These are phyloP conservation scores for Abrostola tripartita DNA, from an alignment of 2,888 invertebrate species.

Conservation along the genomic window DNA sequence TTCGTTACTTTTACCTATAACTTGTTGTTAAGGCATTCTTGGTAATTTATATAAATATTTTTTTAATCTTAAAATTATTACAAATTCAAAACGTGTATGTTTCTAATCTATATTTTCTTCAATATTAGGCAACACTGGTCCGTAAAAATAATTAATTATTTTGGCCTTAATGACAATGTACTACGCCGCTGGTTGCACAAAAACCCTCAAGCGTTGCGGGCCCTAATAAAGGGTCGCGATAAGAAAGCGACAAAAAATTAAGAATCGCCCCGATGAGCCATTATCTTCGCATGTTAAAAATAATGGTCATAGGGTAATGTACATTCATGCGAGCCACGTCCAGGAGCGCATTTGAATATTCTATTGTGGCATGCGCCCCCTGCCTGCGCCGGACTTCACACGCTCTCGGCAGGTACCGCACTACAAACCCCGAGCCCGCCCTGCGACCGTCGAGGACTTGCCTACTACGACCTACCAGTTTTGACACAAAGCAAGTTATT, in stretches of 20 bases:
- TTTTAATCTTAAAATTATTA: background rate
- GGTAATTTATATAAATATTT: constrained; percentile 20
- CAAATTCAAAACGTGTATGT: background rate
- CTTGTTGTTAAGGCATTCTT: constrained; percentile 26
- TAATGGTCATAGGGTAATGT: constrained; percentile 87
- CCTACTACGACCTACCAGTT: constrained; percentile 49
- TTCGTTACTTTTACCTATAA: constrained; percentile 33
- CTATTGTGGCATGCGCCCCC: constrained; percentile 74
- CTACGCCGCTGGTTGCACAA: constrained; percentile 74
- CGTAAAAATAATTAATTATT: constrained; percentile 63
- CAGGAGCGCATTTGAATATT: constrained; percentile 87
- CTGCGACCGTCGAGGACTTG: constrained; percentile 46
- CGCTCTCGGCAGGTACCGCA: constrained; percentile 76
- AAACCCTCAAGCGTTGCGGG: constrained; percentile 84
- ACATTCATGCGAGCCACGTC: constrained; percentile 86
- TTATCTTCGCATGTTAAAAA: constrained; percentile 88
- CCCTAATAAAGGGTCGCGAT: constrained; percentile 81
- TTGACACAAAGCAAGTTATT: constrained; percentile 44
- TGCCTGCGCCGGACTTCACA: constrained; percentile 86
- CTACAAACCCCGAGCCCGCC: constrained; percentile 56
- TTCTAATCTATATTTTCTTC: background rate
- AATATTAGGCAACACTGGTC: constrained; percentile 13
- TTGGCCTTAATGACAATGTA: constrained; percentile 81
- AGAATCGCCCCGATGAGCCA: constrained; percentile 88
- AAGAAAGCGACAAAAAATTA: constrained; percentile 86